Evolutionary conservation across 1,140 invertebrate genomes (phyloP).

Genomic region (Penaeus indicus): DNA sequence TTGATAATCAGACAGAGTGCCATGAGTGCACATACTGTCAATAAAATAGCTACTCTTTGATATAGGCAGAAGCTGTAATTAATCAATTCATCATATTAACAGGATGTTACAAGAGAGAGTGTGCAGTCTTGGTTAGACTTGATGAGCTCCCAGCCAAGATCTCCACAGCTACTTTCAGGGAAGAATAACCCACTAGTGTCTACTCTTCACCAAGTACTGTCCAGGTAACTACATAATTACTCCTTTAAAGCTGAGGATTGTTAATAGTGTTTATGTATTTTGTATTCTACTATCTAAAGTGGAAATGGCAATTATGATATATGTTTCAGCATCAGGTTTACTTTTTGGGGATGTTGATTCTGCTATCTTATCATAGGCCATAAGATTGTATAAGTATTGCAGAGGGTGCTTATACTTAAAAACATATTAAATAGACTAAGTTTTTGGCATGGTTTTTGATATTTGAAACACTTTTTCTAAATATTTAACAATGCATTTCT

Average conservation of each 20-base stretch:
- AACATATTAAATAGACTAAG: too few species aligned
- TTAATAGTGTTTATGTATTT: background rate
- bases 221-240: constrained; percentile 67
- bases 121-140: constrained; percentile 83
- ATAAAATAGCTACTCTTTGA: too few species aligned
- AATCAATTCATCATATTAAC: constrained; percentile 61
- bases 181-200: constrained; percentile 78
- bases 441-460: too few species aligned
- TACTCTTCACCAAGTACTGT: constrained; percentile 81
- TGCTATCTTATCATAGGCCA: background rate
- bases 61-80: background rate
- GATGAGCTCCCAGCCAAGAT: constrained; percentile 78
- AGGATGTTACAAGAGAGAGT: constrained; percentile 81
- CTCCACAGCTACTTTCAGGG: constrained; percentile 80
- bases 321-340: background rate
- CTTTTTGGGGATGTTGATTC: background rate
- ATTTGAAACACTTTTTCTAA: too few species aligned
- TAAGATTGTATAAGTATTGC: background rate
- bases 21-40: too few species aligned
- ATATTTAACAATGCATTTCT: constrained; percentile 27
- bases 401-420: too few species aligned
- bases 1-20: too few species aligned
- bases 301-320: background rate
- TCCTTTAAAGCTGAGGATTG: background rate
- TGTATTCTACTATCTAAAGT: background rate